A percentile compares a stretch with the other conserved stretches of the same genome.
Evolutionary conservation across 1,140 invertebrate genomes (phyloP).

Genomic region (Drosophila pandora): DNA sequence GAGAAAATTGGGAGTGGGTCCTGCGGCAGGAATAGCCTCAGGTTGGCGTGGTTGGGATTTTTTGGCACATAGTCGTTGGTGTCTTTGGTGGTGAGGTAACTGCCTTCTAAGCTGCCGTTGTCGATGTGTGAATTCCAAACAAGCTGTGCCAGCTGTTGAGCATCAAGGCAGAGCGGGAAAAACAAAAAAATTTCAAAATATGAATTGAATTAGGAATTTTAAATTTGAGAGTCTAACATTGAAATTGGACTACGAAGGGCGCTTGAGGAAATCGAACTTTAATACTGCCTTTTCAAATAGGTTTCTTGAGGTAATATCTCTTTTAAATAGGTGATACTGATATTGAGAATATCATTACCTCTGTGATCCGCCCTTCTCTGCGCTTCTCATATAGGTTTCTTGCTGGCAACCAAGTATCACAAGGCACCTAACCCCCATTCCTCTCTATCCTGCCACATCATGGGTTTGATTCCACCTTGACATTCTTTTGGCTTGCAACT

Average conservation of each 20-base stretch:
- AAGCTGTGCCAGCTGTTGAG: constrained; percentile 60
- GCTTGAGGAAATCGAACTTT: too few relatives aligned
- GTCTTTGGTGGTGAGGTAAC: constrained; percentile 22
- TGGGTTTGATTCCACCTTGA: constrained; percentile 36
- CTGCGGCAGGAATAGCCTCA: constrained; percentile 25
- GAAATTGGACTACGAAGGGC: too few relatives aligned
- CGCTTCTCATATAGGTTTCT: neutral
- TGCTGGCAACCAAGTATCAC: constrained; percentile 27
- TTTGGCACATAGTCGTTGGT: constrained; percentile 48
- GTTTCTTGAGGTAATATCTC: too few relatives aligned
- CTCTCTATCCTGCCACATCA: constrained; percentile 22
- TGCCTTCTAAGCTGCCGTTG: constrained; percentile 36
- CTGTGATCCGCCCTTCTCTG: neutral
- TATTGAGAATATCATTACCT: neutral
- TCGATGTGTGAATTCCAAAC: constrained; percentile 75
- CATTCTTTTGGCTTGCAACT: constrained; percentile 21
- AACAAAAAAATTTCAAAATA: constrained; percentile 11
- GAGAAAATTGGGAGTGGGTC: constrained; percentile 12
- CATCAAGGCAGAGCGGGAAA: constrained; percentile 5
- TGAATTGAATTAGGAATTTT: neutral
- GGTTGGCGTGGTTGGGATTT: constrained; percentile 64
- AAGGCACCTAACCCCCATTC: neutral
- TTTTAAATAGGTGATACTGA: too few relatives aligned
- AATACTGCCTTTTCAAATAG: too few relatives aligned
- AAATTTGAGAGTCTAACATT: neutral